These are phyloP conservation scores for Lagocephalus sceleratus DNA, from an alignment of 2,797 vertebrate genomes.

Conservation along the genomic window DNA sequence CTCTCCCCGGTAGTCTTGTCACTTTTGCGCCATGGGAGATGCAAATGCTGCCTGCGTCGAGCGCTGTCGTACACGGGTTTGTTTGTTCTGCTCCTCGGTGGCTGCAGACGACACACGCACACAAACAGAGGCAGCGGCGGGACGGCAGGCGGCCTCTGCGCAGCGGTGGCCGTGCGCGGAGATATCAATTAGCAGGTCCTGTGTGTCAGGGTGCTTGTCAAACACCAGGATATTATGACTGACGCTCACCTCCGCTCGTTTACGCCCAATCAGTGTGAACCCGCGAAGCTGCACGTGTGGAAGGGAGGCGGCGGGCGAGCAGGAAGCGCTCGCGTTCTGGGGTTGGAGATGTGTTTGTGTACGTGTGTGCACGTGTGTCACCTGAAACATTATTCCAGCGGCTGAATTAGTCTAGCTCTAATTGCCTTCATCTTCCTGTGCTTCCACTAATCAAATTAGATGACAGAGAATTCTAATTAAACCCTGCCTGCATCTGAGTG, in stretches of 20 bases:
- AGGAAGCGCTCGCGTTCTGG: constrained; percentile 16
- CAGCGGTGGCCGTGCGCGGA: constrained; percentile 20
- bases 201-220: constrained; percentile 39
- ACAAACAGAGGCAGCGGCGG: constrained; percentile 19
- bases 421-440: constrained; percentile 74
- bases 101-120: constrained; percentile 19
- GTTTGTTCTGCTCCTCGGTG: constrained; percentile 46
- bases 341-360: constrained; percentile 15
- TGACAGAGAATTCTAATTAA: constrained; percentile 72
- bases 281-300: constrained; percentile 32
- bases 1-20: constrained; percentile 34
- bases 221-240: constrained; percentile 39
- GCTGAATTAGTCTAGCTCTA: constrained; percentile 67
- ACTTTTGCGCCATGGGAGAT: constrained; percentile 37
- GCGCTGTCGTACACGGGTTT: constrained; percentile 45
- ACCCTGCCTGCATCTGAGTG: constrained; percentile 55
- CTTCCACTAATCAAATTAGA: constrained; percentile 75
- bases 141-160: constrained; percentile 28
- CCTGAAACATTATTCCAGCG: constrained; percentile 60
- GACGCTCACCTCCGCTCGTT: constrained; percentile 55
- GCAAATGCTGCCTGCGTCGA: constrained; percentile 41
- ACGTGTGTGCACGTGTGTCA: constrained; percentile 35
- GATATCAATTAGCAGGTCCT: constrained; percentile 39
- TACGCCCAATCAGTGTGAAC: constrained; percentile 35
- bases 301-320: constrained; percentile 12